Evolutionary conservation across 2,797 vertebrate species (phyloP), one percentile per base, ranked within the genome.

Genomic region (Xenopus petersii): DNA sequence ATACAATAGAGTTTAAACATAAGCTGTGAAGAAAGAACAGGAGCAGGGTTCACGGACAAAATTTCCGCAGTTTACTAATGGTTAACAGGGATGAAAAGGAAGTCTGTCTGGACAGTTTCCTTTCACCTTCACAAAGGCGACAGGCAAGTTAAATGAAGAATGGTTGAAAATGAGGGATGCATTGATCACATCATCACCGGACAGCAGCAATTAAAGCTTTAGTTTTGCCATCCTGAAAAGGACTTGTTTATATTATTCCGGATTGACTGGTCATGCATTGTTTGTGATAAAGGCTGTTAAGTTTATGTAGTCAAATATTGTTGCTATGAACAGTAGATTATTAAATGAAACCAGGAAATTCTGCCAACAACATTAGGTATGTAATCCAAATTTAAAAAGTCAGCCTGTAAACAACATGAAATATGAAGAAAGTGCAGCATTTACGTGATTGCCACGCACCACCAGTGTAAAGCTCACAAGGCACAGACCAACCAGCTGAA

Each of bases 191-290:
- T 85, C 75, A 82, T 87, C 84, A 86, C 73, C 81, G 84, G 84
- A 9, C 26, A 30, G 26, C 26, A 30, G 26, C 26, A 30, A 30
- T 30, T 30, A 30, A 30, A 30, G 26, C 26, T 30, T 30, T 30
- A 30, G 26, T 4, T 30, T 30, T 30, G 26, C 26, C 87, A 83
- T 80, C 84, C 82, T 79, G 74, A 46, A 69, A 91, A 91, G 83
- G 84, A 77, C 80, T 75, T 73, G 75, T 90, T 92, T 91, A 90
- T 84, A 86, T 85, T 86, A 89, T 89, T 88, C 89, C 87, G 87
- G 86, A 85, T 81, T 88, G 87, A 85, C 83, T 74, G 71, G 80
- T 80, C 83, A 54, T 12, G 49, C 49, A 12, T 4, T 54, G 12
- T 54, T 12, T 54, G 12, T 54, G 12, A 51, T 51, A 51, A 16